Percentiles rank a stretch among this genome's conserved stretches.
Evolutionary conservation across 1,140 invertebrate genomes (phyloP).

Genomic region (Pogonomyrmex californicus): DNA sequence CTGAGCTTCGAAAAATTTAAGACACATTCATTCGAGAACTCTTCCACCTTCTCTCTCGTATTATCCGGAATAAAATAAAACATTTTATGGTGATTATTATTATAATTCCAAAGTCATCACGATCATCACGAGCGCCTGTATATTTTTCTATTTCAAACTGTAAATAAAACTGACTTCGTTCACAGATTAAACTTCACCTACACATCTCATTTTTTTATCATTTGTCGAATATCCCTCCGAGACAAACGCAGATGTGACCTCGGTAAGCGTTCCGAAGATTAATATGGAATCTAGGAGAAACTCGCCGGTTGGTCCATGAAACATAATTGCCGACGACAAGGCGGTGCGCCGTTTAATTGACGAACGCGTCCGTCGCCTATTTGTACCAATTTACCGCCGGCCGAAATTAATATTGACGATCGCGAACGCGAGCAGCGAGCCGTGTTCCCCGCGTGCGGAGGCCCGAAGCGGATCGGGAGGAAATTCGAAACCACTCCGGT

Average conservation of each 20-base stretch:
- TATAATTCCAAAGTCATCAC: not conserved
- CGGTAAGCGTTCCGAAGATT: not conserved
- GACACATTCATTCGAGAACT: not conserved
- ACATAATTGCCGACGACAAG: not conserved
- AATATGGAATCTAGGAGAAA: not conserved
- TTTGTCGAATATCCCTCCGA: not conserved
- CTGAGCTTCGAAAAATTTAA: not conserved
- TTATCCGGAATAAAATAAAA: not conserved
- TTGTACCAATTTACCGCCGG: conserved; percentile 60
- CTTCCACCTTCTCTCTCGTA: not conserved
- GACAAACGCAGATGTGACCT: not conserved
- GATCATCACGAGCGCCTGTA: not conserved
- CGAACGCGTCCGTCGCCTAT: conserved; percentile 29
- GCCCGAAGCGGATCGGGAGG: conserved; percentile 8
- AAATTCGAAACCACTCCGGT: conserved; percentile 56
- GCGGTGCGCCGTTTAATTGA: conserved; percentile 46
- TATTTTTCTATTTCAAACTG: not conserved
- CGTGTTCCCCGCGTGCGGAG: not conserved
- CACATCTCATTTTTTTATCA: not conserved
- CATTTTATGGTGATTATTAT: not conserved
- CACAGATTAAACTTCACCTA: not conserved
- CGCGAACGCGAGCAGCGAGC: not conserved
- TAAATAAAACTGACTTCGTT: not conserved
- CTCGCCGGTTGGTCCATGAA: not conserved
- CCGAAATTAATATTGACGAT: conserved; percentile 45